Percentiles rank a stretch among this genome's conserved stretches.
Conservation (phyloP, 2,113 vertebrate genomes). For the Boleophthalmus pectinirostris region DNA sequence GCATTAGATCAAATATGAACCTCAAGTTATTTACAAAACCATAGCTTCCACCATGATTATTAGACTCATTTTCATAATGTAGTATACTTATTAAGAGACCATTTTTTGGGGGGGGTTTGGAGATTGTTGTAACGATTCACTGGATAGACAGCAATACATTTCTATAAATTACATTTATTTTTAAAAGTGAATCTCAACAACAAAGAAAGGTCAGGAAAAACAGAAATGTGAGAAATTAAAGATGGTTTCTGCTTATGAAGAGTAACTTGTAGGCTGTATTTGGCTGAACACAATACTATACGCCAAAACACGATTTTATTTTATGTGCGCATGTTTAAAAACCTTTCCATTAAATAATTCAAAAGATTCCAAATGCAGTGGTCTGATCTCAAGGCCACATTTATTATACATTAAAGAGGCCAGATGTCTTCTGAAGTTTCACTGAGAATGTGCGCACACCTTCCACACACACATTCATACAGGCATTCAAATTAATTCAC, state of each 20-base stretch:
- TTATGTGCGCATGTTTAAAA: slow-evolving; percentile 10
- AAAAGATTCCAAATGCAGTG: slow-evolving; percentile 41
- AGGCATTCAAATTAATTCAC: neutral
- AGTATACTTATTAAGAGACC: slow-evolving; percentile 10
- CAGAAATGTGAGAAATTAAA: slow-evolving; percentile 25
- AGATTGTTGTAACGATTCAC: slow-evolving; percentile 60
- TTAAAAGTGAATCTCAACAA: slow-evolving; percentile 66
- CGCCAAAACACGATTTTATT: slow-evolving; percentile 9
- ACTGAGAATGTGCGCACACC: slow-evolving; percentile 2
- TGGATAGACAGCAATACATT: slow-evolving; percentile 8
- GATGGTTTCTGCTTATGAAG: slow-evolving; percentile 4
- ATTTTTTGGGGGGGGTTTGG: too few relatives aligned
- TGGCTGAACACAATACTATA: neutral
- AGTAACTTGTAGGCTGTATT: neutral
- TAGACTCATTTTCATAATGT: slow-evolving; percentile 19
- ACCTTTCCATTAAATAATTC: slow-evolving; percentile 59
- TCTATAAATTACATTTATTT: neutral
- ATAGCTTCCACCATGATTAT: slow-evolving; percentile 57
- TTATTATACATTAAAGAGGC: slow-evolving; percentile 58
- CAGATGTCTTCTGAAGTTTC: slow-evolving; percentile 32
- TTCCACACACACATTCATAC: slow-evolving; percentile 3
- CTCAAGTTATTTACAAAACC: slow-evolving; percentile 16
- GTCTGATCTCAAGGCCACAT: slow-evolving; percentile 62
- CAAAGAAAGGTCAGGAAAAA: slow-evolving; percentile 50
- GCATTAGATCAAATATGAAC: slow-evolving; percentile 52